phyloP scores from a whole-genome alignment of 2,888 invertebrate species.

The Leistus spinibarbis region DNA sequence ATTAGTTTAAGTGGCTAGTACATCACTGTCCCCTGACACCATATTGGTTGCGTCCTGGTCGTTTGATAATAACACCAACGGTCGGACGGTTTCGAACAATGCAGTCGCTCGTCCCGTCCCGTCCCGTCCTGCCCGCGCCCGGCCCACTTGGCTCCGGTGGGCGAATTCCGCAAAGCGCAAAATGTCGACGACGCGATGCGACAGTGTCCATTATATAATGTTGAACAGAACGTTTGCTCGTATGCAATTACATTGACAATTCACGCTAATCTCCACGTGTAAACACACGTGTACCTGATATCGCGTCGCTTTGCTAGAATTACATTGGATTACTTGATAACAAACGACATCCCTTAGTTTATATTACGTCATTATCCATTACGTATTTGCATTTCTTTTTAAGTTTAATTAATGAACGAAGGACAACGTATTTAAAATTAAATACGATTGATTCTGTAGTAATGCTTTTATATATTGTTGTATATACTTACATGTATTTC shows the following conservation, averaged over 20 bases:
- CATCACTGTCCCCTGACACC: background rate
- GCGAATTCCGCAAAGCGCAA: background rate
- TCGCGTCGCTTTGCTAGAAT: background rate
- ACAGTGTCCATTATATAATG: background rate
- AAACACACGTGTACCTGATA: slow-evolving; percentile 11
- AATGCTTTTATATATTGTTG: too few species aligned
- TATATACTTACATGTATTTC: too few species aligned
- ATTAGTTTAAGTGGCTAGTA: background rate
- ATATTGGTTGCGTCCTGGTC: slow-evolving; percentile 6
- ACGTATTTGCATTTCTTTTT: background rate
- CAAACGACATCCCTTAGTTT: background rate
- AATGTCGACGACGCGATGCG: background rate
- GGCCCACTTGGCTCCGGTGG: background rate
- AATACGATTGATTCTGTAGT: too few species aligned
- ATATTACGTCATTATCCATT: background rate
- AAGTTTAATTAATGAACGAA: background rate
- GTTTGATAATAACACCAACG: slow-evolving; percentile 10
- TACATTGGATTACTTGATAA: slow-evolving; percentile 7
- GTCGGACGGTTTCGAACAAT: slow-evolving; percentile 9
- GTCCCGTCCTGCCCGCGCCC: too few species aligned
- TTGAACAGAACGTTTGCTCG: background rate
- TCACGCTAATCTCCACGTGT: slow-evolving; percentile 8
- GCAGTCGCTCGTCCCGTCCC: too few species aligned
- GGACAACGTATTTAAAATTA: background rate
- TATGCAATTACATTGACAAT: slow-evolving; percentile 11